Evolutionary conservation across 2,888 invertebrate genomes (phyloP).

Genomic region (Coenonympha glycerion): DNA sequence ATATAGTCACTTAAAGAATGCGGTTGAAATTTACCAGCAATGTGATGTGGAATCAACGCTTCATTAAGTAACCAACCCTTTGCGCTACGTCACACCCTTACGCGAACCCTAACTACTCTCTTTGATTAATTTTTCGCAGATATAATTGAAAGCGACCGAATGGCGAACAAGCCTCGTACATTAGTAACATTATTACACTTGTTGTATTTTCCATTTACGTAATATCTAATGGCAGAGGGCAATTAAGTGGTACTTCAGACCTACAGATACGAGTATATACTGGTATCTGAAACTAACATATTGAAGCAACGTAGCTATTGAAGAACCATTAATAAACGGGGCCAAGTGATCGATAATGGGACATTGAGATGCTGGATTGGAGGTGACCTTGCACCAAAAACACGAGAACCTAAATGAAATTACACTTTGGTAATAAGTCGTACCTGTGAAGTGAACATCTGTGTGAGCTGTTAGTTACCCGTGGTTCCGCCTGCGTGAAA

Average conservation of each 20-base stretch:
- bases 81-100: constrained; percentile 16
- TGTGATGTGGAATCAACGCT: constrained; percentile 5
- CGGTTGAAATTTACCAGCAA: constrained; percentile 8
- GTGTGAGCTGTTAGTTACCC: too few species aligned
- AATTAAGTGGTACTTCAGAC: neutral
- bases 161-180: neutral
- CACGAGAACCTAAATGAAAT: too few species aligned
- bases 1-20: constrained; percentile 6
- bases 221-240: neutral
- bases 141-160: neutral
- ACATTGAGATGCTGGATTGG: too few species aligned
- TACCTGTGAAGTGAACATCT: too few species aligned
- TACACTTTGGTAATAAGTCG: too few species aligned
- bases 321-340: too few species aligned
- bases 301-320: too few species aligned
- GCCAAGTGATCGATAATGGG: too few species aligned
- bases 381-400: too few species aligned
- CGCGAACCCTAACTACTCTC: constrained; percentile 5
- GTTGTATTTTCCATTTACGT: neutral
- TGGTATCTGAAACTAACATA: too few species aligned
- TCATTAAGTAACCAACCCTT: constrained; percentile 14
- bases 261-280: too few species aligned
- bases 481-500: too few species aligned
- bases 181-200: neutral
- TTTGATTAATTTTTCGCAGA: constrained; percentile 10